Conservation (phyloP, 2,888 invertebrate species). For the Hemistola chrysoprasaria region DNA sequence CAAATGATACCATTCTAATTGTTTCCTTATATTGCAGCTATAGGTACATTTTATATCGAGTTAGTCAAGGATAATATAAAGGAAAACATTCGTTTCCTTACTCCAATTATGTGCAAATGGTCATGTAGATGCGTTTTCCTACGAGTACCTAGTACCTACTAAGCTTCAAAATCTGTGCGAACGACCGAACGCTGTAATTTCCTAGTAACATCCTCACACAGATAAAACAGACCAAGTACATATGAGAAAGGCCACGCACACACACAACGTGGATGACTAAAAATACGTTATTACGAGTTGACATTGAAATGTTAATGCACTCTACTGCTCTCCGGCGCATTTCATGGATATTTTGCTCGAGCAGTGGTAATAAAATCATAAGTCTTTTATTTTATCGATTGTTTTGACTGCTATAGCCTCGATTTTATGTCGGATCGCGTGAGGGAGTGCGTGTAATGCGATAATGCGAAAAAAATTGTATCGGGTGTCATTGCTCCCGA, state of each 20-base stretch:
- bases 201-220: conserved; percentile 54
- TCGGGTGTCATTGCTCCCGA: conserved; percentile 54
- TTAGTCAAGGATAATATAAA: conserved; percentile 27
- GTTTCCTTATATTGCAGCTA: conserved; percentile 52
- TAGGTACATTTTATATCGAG: conserved; percentile 22
- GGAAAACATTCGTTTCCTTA: conserved; percentile 33
- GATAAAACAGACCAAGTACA: conserved; percentile 38
- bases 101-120: conserved; percentile 28
- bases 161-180: conserved; percentile 47
- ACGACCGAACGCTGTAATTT: conserved; percentile 61
- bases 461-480: conserved; percentile 58
- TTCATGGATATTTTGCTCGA: conserved; percentile 62
- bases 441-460: conserved; percentile 46
- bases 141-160: too few species aligned
- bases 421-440: conserved; percentile 47
- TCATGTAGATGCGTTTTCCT: conserved; percentile 36
- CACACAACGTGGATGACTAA: conserved; percentile 62
- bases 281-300: conserved; percentile 75
- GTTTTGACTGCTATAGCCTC: conserved; percentile 63
- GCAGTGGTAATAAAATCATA: conserved; percentile 46
- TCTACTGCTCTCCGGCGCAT: conserved; percentile 60
- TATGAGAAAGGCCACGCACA: conserved; percentile 67
- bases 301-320: conserved; percentile 83
- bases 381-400: conserved; percentile 63
- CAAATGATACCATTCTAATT: conserved; percentile 60